Evolutionary conservation across 1,140 invertebrate genomes (phyloP).

Genomic region (Drosophila arawakana): DNA sequence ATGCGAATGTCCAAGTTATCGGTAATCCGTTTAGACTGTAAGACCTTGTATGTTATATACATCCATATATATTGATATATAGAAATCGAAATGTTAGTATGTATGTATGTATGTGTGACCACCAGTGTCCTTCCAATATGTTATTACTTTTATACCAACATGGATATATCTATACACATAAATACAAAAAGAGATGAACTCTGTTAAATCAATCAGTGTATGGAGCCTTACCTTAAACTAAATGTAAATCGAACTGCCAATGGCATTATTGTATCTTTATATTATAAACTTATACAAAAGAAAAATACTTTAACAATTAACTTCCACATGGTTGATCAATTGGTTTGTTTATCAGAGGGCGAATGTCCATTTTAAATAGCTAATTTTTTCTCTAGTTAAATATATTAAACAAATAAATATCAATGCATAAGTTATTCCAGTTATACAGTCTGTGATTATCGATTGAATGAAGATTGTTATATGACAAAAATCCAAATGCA

Average conservation of each 20-base stretch:
- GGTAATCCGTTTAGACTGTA: conserved; percentile 33
- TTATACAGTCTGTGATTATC: conserved; percentile 77
- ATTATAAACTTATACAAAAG: conserved; percentile 21
- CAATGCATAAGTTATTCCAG: conserved; percentile 76
- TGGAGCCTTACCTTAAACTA: conserved; percentile 64
- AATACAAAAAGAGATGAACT: conserved; percentile 10
- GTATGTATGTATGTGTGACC: conserved; percentile 55
- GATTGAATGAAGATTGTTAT: conserved; percentile 58
- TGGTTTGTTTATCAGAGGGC: conserved; percentile 40
- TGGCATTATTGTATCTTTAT: conserved; percentile 62
- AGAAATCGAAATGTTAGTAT: not conserved
- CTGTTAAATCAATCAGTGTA: conserved; percentile 44
- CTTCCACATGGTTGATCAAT: conserved; percentile 38
- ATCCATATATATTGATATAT: not conserved
- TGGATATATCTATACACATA: conserved; percentile 15
- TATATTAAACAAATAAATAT: conserved; percentile 50
- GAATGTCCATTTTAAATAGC: conserved; percentile 65
- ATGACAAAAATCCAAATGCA: conserved; percentile 50
- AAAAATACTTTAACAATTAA: conserved; percentile 30
- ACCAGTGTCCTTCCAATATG: conserved; percentile 72
- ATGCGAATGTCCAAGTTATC: conserved; percentile 48
- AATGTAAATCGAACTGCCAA: conserved; percentile 61
- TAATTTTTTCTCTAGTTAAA: conserved; percentile 75
- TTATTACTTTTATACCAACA: conserved; percentile 53
- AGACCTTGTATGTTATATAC: conserved; percentile 33